Evolutionary conservation across 1,140 invertebrate genomes (phyloP).

Genomic region (Odontomachus brunneus): DNA sequence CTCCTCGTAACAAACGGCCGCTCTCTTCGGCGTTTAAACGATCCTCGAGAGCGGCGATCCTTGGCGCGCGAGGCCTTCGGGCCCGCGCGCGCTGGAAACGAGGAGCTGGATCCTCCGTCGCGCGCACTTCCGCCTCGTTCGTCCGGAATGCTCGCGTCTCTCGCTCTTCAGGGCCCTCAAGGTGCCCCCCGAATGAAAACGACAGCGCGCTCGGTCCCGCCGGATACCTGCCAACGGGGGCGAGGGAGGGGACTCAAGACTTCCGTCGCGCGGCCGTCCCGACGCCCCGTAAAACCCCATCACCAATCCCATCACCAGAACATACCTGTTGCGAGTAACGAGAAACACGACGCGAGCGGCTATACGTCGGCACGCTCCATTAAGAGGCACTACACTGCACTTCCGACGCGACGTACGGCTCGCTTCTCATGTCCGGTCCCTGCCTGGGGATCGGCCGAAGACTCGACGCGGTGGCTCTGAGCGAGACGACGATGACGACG

Average conservation of each 20-base stretch:
- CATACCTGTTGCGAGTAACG: slow-evolving; percentile 77
- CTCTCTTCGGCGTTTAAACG: neutral
- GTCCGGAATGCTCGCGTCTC: neutral
- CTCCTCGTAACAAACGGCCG: neutral
- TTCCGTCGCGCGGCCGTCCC: too few relatives aligned
- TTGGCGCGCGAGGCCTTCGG: neutral
- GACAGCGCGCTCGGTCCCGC: neutral
- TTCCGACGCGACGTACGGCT: slow-evolving; percentile 62
- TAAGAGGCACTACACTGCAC: slow-evolving; percentile 78
- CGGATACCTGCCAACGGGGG: too few relatives aligned
- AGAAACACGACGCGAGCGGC: slow-evolving; percentile 72
- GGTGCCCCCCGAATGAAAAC: neutral
- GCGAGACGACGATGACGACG: neutral
- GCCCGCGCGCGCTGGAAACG: neutral
- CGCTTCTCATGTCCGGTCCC: slow-evolving; percentile 69
- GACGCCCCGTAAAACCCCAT: too few relatives aligned
- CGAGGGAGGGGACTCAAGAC: neutral
- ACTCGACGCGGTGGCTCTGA: too few relatives aligned
- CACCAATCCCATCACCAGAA: too few relatives aligned
- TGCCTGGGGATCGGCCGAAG: neutral
- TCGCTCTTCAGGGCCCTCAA: neutral
- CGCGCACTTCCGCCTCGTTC: slow-evolving; percentile 28
- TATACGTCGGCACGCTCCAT: slow-evolving; percentile 76
- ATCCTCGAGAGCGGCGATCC: neutral
- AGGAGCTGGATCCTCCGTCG: slow-evolving; percentile 15